These are phyloP conservation scores for Zelleria hepariella DNA, from an alignment of 2,888 invertebrate species.

Conservation along the genomic window DNA sequence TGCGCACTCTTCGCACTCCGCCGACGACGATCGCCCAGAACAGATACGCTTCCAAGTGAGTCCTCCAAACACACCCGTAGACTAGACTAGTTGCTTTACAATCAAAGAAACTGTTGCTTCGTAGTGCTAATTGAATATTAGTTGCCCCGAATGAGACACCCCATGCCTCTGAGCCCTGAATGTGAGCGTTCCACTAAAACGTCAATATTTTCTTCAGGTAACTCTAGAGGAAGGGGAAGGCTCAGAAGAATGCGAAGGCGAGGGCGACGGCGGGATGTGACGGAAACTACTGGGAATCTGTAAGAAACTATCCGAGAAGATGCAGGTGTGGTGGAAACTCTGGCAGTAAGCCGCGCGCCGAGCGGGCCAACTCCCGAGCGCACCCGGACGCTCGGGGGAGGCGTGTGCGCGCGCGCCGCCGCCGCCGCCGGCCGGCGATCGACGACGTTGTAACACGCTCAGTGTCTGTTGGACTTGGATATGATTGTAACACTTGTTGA, in stretches of 20 bases:
- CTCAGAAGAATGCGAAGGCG: conserved; percentile 72
- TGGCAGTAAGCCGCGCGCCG: conserved; percentile 68
- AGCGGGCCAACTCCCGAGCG: neutral
- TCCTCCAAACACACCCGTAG: conserved; percentile 14
- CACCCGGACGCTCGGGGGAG: neutral
- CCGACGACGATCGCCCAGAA: conserved; percentile 75
- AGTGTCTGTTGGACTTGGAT: conserved; percentile 1
- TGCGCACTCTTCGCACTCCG: conserved; percentile 65
- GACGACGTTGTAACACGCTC: neutral
- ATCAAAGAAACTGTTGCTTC: neutral
- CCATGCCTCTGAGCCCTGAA: neutral
- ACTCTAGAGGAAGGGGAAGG: conserved; percentile 90
- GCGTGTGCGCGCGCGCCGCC: conserved; percentile 12
- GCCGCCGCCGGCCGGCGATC: conserved; percentile 8
- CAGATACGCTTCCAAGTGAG: conserved; percentile 81
- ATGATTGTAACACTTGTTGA: conserved; percentile 52
- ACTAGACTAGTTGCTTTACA: neutral
- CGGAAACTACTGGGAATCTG: conserved; percentile 93
- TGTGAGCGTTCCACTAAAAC: neutral
- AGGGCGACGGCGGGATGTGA: conserved; percentile 84
- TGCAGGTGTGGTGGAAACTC: conserved; percentile 91
- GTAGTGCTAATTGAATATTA: neutral
- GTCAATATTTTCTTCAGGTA: conserved; percentile 64
- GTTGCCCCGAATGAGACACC: neutral
- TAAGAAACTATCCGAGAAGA: conserved; percentile 90